These are phyloP conservation scores for Microcebus lehilahytsara DNA, from an alignment of 2,113 vertebrate genomes.

Conservation along the genomic window DNA sequence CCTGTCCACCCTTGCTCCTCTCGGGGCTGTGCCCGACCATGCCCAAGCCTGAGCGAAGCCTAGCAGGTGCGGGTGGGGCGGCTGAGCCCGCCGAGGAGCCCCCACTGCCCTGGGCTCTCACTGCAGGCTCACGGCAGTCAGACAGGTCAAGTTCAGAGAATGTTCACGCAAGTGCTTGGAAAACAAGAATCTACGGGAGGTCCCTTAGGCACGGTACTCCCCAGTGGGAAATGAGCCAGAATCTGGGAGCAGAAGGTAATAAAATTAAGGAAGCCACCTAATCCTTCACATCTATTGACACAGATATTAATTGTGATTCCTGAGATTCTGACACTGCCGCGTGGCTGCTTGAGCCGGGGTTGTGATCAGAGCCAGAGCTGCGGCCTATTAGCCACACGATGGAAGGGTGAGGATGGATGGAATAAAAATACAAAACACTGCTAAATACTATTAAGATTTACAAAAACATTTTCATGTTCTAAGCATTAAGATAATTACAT, in stretches of 20 bases:
- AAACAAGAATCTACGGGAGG: background rate
- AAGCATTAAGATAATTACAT: background rate
- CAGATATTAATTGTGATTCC: background rate
- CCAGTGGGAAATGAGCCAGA: background rate
- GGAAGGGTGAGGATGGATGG: too few species aligned
- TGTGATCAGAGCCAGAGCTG: background rate
- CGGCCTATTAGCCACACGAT: background rate
- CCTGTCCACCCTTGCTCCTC: background rate
- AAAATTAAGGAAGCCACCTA: background rate
- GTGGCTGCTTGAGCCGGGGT: background rate
- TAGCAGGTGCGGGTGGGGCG: background rate
- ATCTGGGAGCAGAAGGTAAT: background rate
- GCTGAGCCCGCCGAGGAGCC: fast-evolving
- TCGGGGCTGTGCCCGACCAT: background rate
- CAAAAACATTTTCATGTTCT: background rate
- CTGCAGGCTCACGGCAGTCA: fast-evolving
- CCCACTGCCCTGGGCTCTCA: background rate
- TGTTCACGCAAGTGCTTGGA: background rate
- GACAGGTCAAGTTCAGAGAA: background rate
- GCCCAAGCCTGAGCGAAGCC: background rate
- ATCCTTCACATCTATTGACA: background rate
- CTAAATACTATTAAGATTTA: fast-evolving
- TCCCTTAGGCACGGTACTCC: background rate
- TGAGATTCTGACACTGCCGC: background rate
- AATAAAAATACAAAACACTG: background rate